Conservation (phyloP, 2,888 invertebrate species). For the Tillus elongatus region DNA sequence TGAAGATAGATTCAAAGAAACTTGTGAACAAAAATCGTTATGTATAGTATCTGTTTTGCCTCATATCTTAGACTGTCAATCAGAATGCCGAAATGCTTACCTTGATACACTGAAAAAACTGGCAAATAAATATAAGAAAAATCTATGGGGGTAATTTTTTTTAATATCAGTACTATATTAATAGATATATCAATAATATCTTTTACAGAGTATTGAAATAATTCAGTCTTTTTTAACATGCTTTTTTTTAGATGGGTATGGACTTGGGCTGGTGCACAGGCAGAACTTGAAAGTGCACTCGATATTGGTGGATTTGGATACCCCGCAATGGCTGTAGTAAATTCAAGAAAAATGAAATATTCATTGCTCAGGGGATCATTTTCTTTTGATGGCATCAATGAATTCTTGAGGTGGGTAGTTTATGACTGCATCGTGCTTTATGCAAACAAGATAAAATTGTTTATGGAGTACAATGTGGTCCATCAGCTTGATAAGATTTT, state of each 20-base stretch:
- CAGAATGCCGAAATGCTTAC: slow-evolving; percentile 84
- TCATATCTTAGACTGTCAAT: slow-evolving; percentile 92
- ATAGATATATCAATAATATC: too few species aligned
- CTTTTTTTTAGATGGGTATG: slow-evolving; percentile 70
- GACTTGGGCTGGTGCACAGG: slow-evolving; percentile 85
- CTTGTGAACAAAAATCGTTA: slow-evolving; percentile 79
- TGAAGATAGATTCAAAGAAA: slow-evolving; percentile 55
- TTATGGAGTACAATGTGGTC: too few species aligned
- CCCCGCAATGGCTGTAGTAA: slow-evolving; percentile 95
- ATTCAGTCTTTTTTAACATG: neutral
- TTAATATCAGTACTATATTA: too few species aligned
- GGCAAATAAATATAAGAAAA: slow-evolving; percentile 87
- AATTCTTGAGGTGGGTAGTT: slow-evolving; percentile 66
- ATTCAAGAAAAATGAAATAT: slow-evolving; percentile 94
- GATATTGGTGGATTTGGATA: slow-evolving; percentile 98
- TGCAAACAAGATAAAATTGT: too few species aligned
- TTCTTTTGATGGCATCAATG: slow-evolving; percentile 88
- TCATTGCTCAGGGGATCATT: slow-evolving; percentile 89
- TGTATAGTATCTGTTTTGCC: slow-evolving; percentile 90
- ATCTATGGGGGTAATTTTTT: slow-evolving; percentile 67
- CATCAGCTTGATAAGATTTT: too few species aligned
- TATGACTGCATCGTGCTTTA: slow-evolving; percentile 3
- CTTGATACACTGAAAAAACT: slow-evolving; percentile 60
- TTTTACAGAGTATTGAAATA: slow-evolving; percentile 41
- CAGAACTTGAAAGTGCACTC: slow-evolving; percentile 73